These are phyloP conservation scores for Chelonus insularis DNA, from an alignment of 1,140 invertebrate species.

Conservation along the genomic window DNA sequence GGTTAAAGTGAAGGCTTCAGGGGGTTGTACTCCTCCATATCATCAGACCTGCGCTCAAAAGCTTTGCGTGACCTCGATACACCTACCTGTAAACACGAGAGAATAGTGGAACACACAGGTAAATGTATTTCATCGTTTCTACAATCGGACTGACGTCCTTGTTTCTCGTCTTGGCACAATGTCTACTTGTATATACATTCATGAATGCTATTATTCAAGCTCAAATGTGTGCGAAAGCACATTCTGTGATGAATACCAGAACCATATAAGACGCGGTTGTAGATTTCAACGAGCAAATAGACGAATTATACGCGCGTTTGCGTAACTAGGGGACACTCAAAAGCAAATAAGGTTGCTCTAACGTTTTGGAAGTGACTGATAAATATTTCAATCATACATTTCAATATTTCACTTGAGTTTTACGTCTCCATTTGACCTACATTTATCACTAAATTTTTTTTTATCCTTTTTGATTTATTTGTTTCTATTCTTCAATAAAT, in stretches of 20 bases:
- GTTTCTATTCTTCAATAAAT: neutral
- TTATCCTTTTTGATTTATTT: neutral
- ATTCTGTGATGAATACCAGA: neutral
- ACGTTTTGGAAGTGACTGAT: constrained; percentile 9
- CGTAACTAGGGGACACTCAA: neutral
- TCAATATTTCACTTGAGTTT: neutral
- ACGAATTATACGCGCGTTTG: constrained; percentile 9
- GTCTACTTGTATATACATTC: neutral
- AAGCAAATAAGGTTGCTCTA: constrained; percentile 2
- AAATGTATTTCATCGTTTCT: constrained; percentile 7
- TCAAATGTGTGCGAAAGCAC: neutral
- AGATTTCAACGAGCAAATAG: constrained; percentile 5
- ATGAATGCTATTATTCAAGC: neutral
- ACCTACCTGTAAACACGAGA: constrained; percentile 23
- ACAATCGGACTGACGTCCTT: neutral
- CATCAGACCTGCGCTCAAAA: constrained; percentile 46
- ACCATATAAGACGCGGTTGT: neutral
- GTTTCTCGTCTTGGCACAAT: neutral
- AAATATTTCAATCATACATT: constrained; percentile 5
- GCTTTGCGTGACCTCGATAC: constrained; percentile 44
- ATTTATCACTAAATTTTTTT: too few species aligned
- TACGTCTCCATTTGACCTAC: constrained; percentile 1
- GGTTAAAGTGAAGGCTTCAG: constrained; percentile 21
- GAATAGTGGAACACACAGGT: constrained; percentile 2
- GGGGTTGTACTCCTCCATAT: constrained; percentile 26